Evolutionary conservation across 2,113 vertebrate genomes (phyloP), one percentile per base, ranked within the genome.

Genomic region (Scopus umbretta): DNA sequence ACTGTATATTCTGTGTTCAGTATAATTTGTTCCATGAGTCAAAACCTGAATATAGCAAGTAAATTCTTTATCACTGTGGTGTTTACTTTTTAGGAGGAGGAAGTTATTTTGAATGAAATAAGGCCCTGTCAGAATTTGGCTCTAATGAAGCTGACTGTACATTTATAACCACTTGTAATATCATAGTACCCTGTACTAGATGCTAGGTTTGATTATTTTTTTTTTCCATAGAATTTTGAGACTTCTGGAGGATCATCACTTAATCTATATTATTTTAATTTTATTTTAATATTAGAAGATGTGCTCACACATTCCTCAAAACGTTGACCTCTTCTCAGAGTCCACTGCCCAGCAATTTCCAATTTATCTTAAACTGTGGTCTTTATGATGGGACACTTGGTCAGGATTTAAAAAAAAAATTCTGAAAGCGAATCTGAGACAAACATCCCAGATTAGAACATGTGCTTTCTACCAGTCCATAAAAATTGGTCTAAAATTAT

Each of bases 401-500:
- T 45, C 49, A 62, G 9, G 10, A 34, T 25, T 66, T 19, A 7
- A 42, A 56, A 50, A 53, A 53, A 49, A 30, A n/a, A 9, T 5
- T 53, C 80, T 63, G n/a, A 85, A 81, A 49, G 58, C 23, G 43
- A 80, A 59, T 47, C 63, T 20, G 32, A 94, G 30, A 65, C 22
- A 61, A 65, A 55, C 65, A 75, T 43, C 27, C 32, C 66, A 52
- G 50, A 45, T 92, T 97, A 92, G 90, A 86, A 71, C 74, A 32
- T 61, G 38, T 79, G 58, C 52, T 94, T 93, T 80, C 92, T 59
- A 82, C 30, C n/a, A 72, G 58, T 61, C 56, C 86, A 42, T 92
- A 95, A 90, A 97, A 97, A 88, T 23, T 94, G 62, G 22, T 81
- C 63, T 80, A 59, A 91, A 90, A 91, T 91, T 91, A 34, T 87